Percentiles rank a stretch among this genome's conserved stretches.
Evolutionary conservation across 2,113 vertebrate genomes (phyloP).

Genomic region (Oriolus oriolus): DNA sequence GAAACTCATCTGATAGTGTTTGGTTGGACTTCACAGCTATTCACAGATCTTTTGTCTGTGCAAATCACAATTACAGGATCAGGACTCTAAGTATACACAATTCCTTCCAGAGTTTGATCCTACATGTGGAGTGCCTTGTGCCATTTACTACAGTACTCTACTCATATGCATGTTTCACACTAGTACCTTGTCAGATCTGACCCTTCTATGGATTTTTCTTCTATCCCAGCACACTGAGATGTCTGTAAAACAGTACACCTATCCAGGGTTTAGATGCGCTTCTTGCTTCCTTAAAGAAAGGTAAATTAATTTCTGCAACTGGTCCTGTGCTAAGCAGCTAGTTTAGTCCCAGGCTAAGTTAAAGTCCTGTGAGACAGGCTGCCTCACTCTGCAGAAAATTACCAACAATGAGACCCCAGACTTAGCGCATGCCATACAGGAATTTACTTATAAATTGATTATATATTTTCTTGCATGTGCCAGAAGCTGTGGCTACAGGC

Average conservation of each 20-base stretch:
- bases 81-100: not conserved
- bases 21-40: not conserved
- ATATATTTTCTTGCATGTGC: not conserved
- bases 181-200: not conserved
- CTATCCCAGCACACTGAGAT: not conserved
- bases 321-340: not conserved
- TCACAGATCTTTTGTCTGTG: not conserved
- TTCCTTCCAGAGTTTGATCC: not conserved
- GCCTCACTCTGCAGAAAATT: not conserved
- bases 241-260: not conserved
- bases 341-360: not conserved
- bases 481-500: not conserved
- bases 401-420: fast-evolving
- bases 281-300: not conserved
- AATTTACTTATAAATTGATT: not conserved
- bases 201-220: not conserved
- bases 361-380: not conserved
- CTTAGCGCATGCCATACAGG: not conserved
- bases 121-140: not conserved
- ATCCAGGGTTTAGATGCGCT: not conserved
- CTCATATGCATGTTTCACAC: not conserved
- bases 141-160: not conserved
- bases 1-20: not conserved
- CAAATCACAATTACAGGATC: not conserved
- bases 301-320: not conserved